These are phyloP conservation scores for Armadillidium nasatum DNA, from an alignment of 1,140 invertebrate genomes.

Conservation along the genomic window DNA sequence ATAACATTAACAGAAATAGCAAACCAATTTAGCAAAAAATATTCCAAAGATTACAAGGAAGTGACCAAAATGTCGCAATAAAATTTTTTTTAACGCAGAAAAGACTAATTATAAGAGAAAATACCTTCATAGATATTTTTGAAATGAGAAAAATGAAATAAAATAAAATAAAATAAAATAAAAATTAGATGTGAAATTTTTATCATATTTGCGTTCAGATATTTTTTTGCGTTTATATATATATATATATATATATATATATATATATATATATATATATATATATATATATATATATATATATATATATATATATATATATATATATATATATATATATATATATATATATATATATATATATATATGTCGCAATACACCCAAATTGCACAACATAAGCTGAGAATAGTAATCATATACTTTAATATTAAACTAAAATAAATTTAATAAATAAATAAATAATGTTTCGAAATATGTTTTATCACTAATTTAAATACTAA, in stretches of 20 bases:
- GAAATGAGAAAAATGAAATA: too few species aligned
- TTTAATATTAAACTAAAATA: neutral
- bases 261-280: slow-evolving; percentile 17
- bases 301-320: slow-evolving; percentile 11
- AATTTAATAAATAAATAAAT: neutral
- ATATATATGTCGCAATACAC: neutral
- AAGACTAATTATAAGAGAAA: too few species aligned
- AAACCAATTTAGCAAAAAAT: too few species aligned
- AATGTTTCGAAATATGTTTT: neutral
- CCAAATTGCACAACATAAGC: neutral
- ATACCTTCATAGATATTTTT: too few species aligned
- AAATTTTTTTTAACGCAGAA: too few species aligned
- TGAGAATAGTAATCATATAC: neutral
- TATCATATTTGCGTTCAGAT: too few species aligned
- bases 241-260: slow-evolving; percentile 13
- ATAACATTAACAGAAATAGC: too few species aligned
- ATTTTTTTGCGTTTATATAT: too few species aligned
- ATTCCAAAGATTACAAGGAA: too few species aligned
- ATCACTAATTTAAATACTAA: neutral
- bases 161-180: too few species aligned
- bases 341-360: neutral
- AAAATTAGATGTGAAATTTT: too few species aligned
- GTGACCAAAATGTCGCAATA: too few species aligned
- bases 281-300: slow-evolving; percentile 19
- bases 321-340: slow-evolving; percentile 4